These are phyloP conservation scores for Brachyptera putata DNA, from an alignment of 2,888 invertebrate species.

Conservation along the genomic window DNA sequence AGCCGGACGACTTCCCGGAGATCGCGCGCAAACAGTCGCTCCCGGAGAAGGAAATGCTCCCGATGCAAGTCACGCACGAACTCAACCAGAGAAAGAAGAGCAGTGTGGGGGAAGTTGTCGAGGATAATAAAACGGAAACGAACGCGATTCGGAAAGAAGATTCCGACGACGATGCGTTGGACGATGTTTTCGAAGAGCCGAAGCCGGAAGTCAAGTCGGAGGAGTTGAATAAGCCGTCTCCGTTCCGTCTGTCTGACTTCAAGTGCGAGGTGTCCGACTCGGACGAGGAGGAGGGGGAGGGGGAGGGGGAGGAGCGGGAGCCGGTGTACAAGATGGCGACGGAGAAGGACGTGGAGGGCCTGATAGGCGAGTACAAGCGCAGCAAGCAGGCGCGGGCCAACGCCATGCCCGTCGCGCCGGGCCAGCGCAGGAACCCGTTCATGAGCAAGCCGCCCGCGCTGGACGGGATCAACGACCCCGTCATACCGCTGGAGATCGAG, in stretches of 20 bases:
- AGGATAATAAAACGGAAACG: neutral
- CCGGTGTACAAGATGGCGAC: slow-evolving; percentile 47
- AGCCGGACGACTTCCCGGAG: slow-evolving; percentile 52
- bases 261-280: slow-evolving; percentile 2
- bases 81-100: neutral
- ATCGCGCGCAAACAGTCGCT: slow-evolving; percentile 41
- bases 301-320: slow-evolving; percentile 32
- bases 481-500: slow-evolving; percentile 72
- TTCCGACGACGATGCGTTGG: slow-evolving; percentile 18
- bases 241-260: slow-evolving; percentile 42
- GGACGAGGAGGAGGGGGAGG: neutral
- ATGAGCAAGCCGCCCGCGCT: slow-evolving; percentile 36
- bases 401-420: slow-evolving; percentile 39
- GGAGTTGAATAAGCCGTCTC: slow-evolving; percentile 29
- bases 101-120: neutral
- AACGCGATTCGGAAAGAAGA: too few relatives aligned
- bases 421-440: slow-evolving; percentile 41
- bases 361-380: slow-evolving; percentile 52
- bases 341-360: slow-evolving; percentile 46
- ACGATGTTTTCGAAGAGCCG: slow-evolving; percentile 28
- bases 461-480: slow-evolving; percentile 55
- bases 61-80: neutral
- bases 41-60: slow-evolving; percentile 15
- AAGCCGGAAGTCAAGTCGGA: neutral
- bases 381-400: slow-evolving; percentile 49